Conservation (phyloP, 2,888 invertebrate species). For the Salticus scenicus region DNA sequence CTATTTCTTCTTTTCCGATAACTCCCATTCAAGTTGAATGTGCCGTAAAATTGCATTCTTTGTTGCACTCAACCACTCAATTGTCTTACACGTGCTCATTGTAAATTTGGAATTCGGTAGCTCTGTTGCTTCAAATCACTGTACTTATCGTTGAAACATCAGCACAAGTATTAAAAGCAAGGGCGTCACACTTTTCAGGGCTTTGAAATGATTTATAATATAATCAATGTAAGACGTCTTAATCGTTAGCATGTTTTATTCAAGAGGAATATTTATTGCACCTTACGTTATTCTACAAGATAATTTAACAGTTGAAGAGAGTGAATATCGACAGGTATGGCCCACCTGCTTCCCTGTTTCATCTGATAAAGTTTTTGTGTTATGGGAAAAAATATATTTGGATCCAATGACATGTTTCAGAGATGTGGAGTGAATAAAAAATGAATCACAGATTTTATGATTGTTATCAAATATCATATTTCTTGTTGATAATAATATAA, state of each 20-base stretch:
- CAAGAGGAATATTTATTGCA: constrained; percentile 8
- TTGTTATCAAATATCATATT: too few relatives aligned
- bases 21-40: too few relatives aligned
- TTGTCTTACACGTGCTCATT: neutral
- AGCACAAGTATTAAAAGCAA: neutral
- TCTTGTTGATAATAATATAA: too few relatives aligned
- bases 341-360: neutral
- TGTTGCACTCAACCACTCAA: too few relatives aligned
- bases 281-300: neutral
- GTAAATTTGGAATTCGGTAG: neutral
- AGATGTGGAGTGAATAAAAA: too few relatives aligned
- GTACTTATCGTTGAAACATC: neutral
- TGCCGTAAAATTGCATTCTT: too few relatives aligned
- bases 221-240: constrained; percentile 4
- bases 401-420: too few relatives aligned
- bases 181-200: neutral
- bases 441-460: too few relatives aligned
- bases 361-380: too few relatives aligned
- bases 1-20: too few relatives aligned
- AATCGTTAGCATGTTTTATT: constrained; percentile 5
- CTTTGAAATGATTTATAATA: neutral
- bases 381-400: too few relatives aligned
- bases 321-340: neutral
- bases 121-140: neutral
- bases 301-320: constrained; percentile 9